Evolutionary conservation across 30 jellyfish, hydroid and myxozoan species (phyloP).

Genomic region (Catostylus mosaicus): DNA sequence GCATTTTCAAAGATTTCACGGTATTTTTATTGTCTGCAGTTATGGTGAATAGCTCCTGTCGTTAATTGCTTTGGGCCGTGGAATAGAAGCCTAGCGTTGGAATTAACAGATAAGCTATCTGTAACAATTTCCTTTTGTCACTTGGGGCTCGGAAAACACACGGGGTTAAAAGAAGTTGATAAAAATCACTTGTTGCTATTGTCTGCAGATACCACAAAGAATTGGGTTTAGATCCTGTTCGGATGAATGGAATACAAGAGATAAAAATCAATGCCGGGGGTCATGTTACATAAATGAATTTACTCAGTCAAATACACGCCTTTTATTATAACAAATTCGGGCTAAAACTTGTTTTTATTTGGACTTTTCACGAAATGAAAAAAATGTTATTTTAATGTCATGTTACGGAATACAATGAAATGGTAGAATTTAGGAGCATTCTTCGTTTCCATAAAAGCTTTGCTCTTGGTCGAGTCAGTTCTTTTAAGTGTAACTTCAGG

Average conservation of each 20-base stretch:
- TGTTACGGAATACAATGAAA: too few relatives aligned
- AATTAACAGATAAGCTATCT: neutral
- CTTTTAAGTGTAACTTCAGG: too few relatives aligned
- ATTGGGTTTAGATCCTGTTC: neutral
- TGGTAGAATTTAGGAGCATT: too few relatives aligned
- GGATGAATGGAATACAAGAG: neutral
- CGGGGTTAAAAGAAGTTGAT: constrained; percentile 4
- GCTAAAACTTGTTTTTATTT: too few relatives aligned
- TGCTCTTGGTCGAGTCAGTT: too few relatives aligned
- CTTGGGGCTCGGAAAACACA: neutral
- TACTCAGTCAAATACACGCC: too few relatives aligned
- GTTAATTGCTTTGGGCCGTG: neutral
- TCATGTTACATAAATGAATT: too few relatives aligned
- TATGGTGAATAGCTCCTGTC: neutral
- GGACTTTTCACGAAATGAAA: too few relatives aligned
- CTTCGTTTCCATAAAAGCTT: too few relatives aligned
- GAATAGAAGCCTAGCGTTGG: neutral
- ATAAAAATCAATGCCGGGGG: neutral
- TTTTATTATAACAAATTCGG: too few relatives aligned
- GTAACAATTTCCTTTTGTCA: neutral
- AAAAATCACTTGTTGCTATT: neutral
- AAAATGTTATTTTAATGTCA: too few relatives aligned
- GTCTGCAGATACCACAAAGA: neutral
- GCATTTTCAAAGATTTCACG: constrained; percentile 13
- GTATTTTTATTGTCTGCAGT: constrained; percentile 6